Conservation (phyloP, 2,888 invertebrate genomes). For the Euzophera pinguis region DNA sequence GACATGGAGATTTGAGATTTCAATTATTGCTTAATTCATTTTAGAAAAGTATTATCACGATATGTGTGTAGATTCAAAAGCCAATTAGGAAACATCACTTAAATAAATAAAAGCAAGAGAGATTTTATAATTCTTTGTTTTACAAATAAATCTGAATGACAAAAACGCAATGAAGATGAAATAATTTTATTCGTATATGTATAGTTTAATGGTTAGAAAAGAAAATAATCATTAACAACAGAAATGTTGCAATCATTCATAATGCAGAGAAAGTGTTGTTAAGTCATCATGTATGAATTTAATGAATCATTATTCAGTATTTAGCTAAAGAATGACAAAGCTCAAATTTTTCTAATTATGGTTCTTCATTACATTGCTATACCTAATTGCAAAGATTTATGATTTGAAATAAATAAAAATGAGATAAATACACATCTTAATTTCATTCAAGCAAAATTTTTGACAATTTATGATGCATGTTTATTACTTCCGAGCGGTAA, state of each 20-base stretch:
- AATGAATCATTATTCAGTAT: conserved; percentile 13
- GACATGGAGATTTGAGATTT: conserved; percentile 1
- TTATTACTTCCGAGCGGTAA: neutral
- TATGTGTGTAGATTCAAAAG: neutral
- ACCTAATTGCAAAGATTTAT: too few relatives aligned
- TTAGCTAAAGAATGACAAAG: conserved; percentile 1
- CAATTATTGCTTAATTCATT: neutral
- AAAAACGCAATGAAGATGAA: neutral
- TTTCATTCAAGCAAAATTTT: too few relatives aligned
- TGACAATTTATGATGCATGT: too few relatives aligned
- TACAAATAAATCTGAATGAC: neutral
- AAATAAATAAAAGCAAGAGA: neutral
- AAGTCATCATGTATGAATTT: conserved; percentile 8
- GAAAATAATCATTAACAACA: neutral
- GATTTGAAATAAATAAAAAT: too few relatives aligned
- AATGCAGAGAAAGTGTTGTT: conserved; percentile 11
- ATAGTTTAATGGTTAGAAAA: neutral
- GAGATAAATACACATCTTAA: too few relatives aligned
- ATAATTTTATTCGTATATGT: neutral
- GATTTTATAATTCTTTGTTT: neutral
- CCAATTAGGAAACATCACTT: neutral
- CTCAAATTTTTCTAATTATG: neutral
- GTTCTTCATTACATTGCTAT: too few relatives aligned
- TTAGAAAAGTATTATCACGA: neutral
- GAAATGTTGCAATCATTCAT: neutral